Conservation (phyloP, 2,113 vertebrate species). For the Triplophysa siluroides region DNA sequence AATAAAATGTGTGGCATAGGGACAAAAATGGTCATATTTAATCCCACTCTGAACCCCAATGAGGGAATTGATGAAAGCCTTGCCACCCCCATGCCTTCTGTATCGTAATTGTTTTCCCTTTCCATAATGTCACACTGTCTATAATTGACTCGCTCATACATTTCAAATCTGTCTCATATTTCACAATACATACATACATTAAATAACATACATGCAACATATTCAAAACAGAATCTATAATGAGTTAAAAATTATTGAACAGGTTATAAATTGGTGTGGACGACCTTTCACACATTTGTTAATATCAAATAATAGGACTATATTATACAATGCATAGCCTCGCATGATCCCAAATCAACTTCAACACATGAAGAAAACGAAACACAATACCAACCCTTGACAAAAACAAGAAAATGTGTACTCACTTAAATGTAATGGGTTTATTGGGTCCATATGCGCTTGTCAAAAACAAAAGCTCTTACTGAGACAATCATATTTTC, state of each 20-base stretch:
- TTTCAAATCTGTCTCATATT: constrained; percentile 60
- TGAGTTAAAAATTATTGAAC: neutral
- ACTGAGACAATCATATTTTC: neutral
- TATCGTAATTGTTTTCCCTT: constrained; percentile 72
- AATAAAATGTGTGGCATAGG: constrained; percentile 81
- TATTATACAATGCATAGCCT: too few relatives aligned
- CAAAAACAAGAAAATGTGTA: neutral
- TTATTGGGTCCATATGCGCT: neutral
- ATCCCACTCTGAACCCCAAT: constrained; percentile 78
- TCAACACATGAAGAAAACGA: neutral
- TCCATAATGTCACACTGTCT: constrained; percentile 73
- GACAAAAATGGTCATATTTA: constrained; percentile 78
- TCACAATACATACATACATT: too few relatives aligned
- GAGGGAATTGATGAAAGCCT: constrained; percentile 75
- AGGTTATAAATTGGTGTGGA: neutral
- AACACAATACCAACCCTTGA: neutral
- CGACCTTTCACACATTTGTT: neutral
- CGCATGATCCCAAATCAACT: neutral
- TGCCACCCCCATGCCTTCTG: constrained; percentile 81
- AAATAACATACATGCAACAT: too few relatives aligned
- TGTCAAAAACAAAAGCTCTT: constrained; percentile 3
- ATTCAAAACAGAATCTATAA: too few relatives aligned
- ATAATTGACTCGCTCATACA: constrained; percentile 63
- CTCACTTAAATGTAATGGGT: neutral
- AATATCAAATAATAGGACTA: too few relatives aligned